Conservation (phyloP, 2,888 invertebrate species). For the Pinctada fucata region DNA sequence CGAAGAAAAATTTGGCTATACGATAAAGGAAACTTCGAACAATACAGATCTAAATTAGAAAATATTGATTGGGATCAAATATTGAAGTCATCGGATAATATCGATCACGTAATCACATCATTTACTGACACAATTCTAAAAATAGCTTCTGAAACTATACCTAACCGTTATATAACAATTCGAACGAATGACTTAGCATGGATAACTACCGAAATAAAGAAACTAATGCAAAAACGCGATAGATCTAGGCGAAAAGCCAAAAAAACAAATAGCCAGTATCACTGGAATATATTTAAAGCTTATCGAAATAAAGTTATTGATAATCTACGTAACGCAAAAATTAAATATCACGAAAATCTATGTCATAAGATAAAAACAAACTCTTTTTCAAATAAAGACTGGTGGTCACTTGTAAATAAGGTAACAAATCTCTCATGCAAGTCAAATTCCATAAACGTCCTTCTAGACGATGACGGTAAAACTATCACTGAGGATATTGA, state of each 20-base stretch:
- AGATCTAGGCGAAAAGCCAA: not conserved
- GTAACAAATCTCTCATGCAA: not conserved
- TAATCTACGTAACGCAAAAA: not conserved
- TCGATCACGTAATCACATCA: not conserved
- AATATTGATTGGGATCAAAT: constrained; percentile 1
- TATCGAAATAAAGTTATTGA: not conserved
- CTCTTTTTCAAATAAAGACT: not conserved
- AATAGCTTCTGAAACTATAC: not conserved
- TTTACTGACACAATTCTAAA: not conserved
- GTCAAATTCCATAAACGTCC: not conserved
- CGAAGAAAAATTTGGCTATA: constrained; percentile 14
- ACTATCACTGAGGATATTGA: not conserved
- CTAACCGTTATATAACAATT: constrained; percentile 1
- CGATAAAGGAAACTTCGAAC: not conserved
- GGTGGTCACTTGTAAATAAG: constrained; percentile 8
- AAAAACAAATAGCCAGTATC: not conserved
- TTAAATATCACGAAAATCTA: not conserved
- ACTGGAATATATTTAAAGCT: not conserved
- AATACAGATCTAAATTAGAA: not conserved
- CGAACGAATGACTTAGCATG: not conserved
- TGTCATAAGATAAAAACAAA: not conserved
- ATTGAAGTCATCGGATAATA: not conserved
- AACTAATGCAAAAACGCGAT: not conserved
- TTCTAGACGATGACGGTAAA: not conserved
- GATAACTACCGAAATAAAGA: not conserved